phyloP scores from a whole-genome alignment of 2,797 vertebrate species.

The Luscinia megarhynchos region DNA sequence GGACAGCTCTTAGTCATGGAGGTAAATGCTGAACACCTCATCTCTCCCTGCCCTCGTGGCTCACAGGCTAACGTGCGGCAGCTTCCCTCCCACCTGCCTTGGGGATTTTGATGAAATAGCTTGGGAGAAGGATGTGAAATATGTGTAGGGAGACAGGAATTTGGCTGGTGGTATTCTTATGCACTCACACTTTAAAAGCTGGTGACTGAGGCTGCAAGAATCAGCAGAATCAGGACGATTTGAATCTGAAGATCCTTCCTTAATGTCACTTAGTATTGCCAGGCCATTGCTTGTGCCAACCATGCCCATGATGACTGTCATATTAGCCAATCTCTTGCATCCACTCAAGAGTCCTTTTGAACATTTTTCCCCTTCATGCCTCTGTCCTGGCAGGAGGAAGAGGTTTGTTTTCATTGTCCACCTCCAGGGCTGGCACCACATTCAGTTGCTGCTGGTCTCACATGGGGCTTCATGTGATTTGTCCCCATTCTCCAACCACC shows the following conservation, averaged over 20 bases:
- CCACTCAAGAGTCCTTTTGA: neutral
- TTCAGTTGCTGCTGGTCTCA: neutral
- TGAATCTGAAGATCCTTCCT: neutral
- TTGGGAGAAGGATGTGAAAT: neutral
- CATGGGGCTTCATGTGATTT: neutral
- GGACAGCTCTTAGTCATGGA: neutral
- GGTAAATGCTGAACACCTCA: neutral
- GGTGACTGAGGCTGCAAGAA: neutral
- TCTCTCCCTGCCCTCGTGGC: neutral
- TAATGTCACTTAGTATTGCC: neutral
- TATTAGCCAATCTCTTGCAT: neutral
- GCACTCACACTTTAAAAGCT: neutral
- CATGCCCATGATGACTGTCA: neutral
- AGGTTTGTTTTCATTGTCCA: neutral
- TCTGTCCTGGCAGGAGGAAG: neutral
- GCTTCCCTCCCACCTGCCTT: slow-evolving; percentile 25
- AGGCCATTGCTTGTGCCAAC: neutral
- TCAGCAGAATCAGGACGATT: neutral
- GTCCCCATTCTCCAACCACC: neutral
- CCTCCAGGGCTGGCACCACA: neutral
- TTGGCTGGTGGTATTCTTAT: neutral
- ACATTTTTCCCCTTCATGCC: neutral
- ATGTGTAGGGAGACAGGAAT: neutral
- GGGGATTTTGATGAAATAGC: neutral
- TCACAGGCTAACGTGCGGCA: neutral